phyloP scores from a whole-genome alignment of 1,140 invertebrate genomes.

The Atta colombica region DNA sequence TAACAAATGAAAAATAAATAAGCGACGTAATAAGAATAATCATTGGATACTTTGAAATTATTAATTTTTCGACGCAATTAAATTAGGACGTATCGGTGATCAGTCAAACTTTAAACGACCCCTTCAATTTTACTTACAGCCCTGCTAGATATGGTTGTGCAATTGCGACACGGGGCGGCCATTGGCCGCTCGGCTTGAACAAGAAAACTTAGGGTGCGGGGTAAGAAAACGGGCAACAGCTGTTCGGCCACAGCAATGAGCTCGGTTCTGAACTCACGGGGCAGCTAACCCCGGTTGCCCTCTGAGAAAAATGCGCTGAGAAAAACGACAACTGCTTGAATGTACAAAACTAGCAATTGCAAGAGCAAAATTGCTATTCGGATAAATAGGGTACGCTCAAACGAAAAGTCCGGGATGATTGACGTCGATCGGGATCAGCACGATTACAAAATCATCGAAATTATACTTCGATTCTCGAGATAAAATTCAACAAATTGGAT shows the following conservation, averaged over 20 bases:
- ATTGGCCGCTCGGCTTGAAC: constrained; percentile 35
- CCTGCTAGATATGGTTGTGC: constrained; percentile 24
- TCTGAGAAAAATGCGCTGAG: constrained; percentile 1
- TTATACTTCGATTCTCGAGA: background rate
- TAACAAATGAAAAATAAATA: background rate
- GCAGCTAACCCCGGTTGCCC: constrained; percentile 23
- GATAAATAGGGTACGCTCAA: background rate
- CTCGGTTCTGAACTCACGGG: constrained; percentile 19
- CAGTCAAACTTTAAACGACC: background rate
- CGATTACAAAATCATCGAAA: constrained; percentile 1
- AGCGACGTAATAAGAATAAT: background rate
- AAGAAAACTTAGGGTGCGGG: constrained; percentile 44
- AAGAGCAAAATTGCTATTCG: constrained; percentile 16
- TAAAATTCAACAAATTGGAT: constrained; percentile 15
- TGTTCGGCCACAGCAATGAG: constrained; percentile 37
- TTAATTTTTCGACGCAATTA: background rate
- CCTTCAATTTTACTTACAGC: background rate
- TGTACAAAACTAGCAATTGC: constrained; percentile 17
- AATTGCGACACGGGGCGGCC: constrained; percentile 31
- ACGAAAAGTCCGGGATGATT: background rate
- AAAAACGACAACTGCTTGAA: constrained; percentile 34
- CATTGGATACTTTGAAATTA: background rate
- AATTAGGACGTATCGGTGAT: background rate
- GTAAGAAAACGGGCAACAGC: constrained; percentile 61
- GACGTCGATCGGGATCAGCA: background rate